These are phyloP conservation scores for Thecophora atra DNA, from an alignment of 2,888 invertebrate genomes.

Conservation along the genomic window DNA sequence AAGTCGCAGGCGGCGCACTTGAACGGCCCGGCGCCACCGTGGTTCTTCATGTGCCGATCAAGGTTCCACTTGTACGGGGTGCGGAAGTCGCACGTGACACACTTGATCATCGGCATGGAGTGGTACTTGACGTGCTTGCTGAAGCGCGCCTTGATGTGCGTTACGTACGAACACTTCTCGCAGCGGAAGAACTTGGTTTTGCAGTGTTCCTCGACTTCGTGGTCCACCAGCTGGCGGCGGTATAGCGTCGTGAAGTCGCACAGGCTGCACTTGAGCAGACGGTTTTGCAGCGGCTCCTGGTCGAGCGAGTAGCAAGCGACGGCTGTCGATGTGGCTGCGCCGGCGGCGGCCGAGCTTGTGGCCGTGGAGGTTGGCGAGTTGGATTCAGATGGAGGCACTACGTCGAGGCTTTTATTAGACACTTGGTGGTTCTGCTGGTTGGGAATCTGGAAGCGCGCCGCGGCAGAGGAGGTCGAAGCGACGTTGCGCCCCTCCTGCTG, in stretches of 20 bases:
- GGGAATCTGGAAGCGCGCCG: background rate
- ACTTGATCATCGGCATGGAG: constrained; percentile 94
- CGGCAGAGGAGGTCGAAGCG: constrained; percentile 39
- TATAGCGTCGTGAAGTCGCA: constrained; percentile 76
- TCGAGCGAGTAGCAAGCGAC: constrained; percentile 45
- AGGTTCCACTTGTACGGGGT: constrained; percentile 94
- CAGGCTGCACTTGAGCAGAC: constrained; percentile 71
- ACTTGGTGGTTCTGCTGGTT: constrained; percentile 44
- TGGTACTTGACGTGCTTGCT: constrained; percentile 94
- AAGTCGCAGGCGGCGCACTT: constrained; percentile 89
- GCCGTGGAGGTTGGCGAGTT: constrained; percentile 43
- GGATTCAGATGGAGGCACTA: constrained; percentile 52
- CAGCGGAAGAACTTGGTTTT: constrained; percentile 85
- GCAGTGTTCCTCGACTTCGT: constrained; percentile 80
- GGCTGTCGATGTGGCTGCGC: constrained; percentile 26
- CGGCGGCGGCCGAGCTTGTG: constrained; percentile 19
- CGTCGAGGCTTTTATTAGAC: constrained; percentile 48
- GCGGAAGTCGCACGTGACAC: constrained; percentile 91
- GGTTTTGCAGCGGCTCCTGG: constrained; percentile 60
- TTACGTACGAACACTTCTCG: constrained; percentile 89
- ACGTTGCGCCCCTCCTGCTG: constrained; percentile 8
- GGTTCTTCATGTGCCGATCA: constrained; percentile 92
- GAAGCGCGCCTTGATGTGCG: constrained; percentile 87
- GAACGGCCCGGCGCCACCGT: constrained; percentile 85
- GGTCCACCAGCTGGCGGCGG: constrained; percentile 73